These are phyloP conservation scores for Danaus melanippus DNA, from an alignment of 1,140 invertebrate genomes.

Conservation along the genomic window DNA sequence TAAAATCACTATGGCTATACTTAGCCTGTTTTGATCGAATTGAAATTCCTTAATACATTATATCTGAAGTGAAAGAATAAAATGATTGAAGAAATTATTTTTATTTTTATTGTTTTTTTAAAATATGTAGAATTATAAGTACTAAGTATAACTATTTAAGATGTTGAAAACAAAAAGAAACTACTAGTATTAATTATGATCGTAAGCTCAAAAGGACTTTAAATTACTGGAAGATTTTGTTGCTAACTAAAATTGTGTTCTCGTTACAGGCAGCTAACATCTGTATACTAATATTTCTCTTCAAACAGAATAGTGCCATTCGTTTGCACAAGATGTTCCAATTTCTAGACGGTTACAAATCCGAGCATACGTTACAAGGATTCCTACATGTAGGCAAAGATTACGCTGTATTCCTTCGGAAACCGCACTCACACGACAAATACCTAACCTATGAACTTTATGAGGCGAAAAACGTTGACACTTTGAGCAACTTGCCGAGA, in stretches of 20 bases:
- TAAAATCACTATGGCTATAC: conserved; percentile 15
- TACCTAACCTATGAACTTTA: conserved; percentile 53
- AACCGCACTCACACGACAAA: conserved; percentile 48
- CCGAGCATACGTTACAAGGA: conserved; percentile 42
- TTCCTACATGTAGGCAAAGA: conserved; percentile 52
- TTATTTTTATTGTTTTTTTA: too few relatives aligned
- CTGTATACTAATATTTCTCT: conserved; percentile 12
- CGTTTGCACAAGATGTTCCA: conserved; percentile 54
- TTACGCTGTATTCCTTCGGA: conserved; percentile 44
- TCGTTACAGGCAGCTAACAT: conserved; percentile 28
- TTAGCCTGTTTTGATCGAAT: conserved; percentile 2
- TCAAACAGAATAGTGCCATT: conserved; percentile 21
- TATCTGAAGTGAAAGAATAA: too few relatives aligned
- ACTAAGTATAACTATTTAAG: too few relatives aligned
- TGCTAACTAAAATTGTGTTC: not conserved
- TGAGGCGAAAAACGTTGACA: conserved; percentile 38
- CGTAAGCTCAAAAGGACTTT: too few relatives aligned
- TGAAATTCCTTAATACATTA: conserved; percentile 12
- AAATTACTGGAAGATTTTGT: not conserved
- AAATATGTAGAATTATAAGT: too few relatives aligned
- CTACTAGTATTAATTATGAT: too few relatives aligned
- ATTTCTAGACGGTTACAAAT: conserved; percentile 47
- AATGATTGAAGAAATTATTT: too few relatives aligned
- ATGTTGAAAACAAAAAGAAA: too few relatives aligned
- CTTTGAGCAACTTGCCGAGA: conserved; percentile 30